A percentile compares a stretch with the other conserved stretches of the same genome.
phyloP scores from a whole-genome alignment of 2,888 invertebrate species.

The Ochropleura leucogaster region DNA sequence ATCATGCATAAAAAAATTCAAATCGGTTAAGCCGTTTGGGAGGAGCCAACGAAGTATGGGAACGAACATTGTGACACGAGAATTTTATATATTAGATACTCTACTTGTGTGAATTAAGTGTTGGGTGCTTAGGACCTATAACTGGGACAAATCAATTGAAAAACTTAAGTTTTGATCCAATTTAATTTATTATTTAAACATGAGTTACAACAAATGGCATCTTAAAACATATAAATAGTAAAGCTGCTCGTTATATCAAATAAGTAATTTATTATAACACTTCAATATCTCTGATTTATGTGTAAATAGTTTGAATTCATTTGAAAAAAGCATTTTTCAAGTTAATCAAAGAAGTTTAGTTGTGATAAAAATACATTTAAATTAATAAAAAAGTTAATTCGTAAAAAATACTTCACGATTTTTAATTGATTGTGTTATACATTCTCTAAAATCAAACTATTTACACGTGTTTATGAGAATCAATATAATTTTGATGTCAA shows the following conservation, averaged over 20 bases:
- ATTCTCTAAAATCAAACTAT: constrained; percentile 59
- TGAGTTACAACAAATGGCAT: constrained; percentile 91
- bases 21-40: too few relatives aligned
- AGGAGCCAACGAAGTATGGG: too few relatives aligned
- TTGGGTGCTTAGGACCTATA: not conserved
- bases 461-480: constrained; percentile 59
- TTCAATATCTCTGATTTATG: constrained; percentile 60
- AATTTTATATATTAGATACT: too few relatives aligned
- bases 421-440: constrained; percentile 9
- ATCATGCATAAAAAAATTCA: too few relatives aligned
- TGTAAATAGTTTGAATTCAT: constrained; percentile 62
- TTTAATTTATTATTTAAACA: constrained; percentile 90
- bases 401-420: constrained; percentile 12
- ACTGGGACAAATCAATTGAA: constrained; percentile 27
- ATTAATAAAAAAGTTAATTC: constrained; percentile 12
- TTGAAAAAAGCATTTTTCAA: constrained; percentile 12
- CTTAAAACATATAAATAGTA: constrained; percentile 90
- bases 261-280: constrained; percentile 68
- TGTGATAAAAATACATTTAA: constrained; percentile 21
- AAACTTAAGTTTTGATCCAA: constrained; percentile 77
- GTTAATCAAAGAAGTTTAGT: constrained; percentile 9
- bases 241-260: constrained; percentile 86
- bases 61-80: too few relatives aligned
- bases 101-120: not conserved
- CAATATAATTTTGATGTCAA: constrained; percentile 75